Conservation (phyloP, 2,888 invertebrate species). For the Agrotis ipsilon region DNA sequence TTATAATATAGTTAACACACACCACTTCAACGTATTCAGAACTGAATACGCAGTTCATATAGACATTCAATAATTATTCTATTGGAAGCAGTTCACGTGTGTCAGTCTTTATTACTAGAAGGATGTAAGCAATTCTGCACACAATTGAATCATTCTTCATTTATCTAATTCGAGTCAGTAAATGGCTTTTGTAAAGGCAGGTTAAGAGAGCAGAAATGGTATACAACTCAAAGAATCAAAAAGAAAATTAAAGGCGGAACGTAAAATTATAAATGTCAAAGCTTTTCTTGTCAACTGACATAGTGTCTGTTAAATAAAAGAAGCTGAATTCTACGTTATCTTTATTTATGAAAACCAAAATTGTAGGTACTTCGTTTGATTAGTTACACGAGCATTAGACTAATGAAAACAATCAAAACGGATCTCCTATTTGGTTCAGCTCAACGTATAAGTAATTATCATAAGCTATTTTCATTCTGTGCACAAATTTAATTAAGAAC, state of each 20-base stretch:
- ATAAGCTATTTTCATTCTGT: conserved; percentile 78
- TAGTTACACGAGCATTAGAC: conserved; percentile 21
- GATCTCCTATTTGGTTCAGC: conserved; percentile 16
- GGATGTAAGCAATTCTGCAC: conserved; percentile 80
- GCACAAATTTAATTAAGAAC: conserved; percentile 86
- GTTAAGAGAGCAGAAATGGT: conserved; percentile 30
- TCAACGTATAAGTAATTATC: conserved; percentile 66
- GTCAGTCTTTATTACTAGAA: conserved; percentile 80
- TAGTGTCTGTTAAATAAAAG: neutral
- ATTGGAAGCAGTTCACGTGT: conserved; percentile 66
- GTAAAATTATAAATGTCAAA: neutral
- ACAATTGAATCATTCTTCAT: conserved; percentile 79
- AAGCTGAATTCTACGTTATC: neutral
- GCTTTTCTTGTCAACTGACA: neutral
- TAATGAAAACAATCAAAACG: conserved; percentile 49
- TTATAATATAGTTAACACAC: conserved; percentile 21
- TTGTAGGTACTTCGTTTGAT: conserved; percentile 9
- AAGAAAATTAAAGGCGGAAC: neutral
- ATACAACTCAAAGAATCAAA: neutral
- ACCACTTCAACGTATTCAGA: conserved; percentile 18
- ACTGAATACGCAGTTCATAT: conserved; percentile 16
- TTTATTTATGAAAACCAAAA: conserved; percentile 10
- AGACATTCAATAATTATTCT: conserved; percentile 66
- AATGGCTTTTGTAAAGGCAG: conserved; percentile 62
- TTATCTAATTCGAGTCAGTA: conserved; percentile 66